Base-by-base conservation (phyloP, 2,797 vertebrate genomes). In the Lutjanus campechanus region DNA sequence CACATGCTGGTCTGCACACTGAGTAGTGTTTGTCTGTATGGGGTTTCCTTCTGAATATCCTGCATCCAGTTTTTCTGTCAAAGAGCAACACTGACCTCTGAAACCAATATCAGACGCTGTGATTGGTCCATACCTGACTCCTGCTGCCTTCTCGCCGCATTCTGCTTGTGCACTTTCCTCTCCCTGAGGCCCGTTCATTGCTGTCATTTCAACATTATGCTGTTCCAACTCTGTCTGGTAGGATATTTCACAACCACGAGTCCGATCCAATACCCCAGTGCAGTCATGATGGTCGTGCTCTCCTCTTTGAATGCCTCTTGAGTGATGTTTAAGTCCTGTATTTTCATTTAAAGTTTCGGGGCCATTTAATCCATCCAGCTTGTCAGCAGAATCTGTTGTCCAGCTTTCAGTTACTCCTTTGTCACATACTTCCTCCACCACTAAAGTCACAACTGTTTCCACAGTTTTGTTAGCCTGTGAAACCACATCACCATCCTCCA, bases 191-290 rank as follows among this genome's bases (percentile, higher is more conserved):
- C 51, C 36, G 7, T 65, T 85, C 76, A 56, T 50, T 4, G 20
- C 78, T 53, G 70, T 77, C 50, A 69, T 86, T 85, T 91, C 84
- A 58, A 76, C 75, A 77, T 84, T 36, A 10, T 49, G 69, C 65
- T 75, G 77, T 63, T 85, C 85, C 73, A 79, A 49, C 56, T 56
- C 58, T 70, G 83, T 90, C 88, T 93, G 91, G 76, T 76, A 46
- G 69, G 81, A 59, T 73, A 71, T 86, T 90, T 91, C 84, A 84
- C 85, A 74, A 84, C 61, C 66, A 13, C n/a, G 11, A 65, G 49
- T 41, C 70, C 73, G 76, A 81, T 88, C 89, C 85, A 71, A 55
- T 50, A 47, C 29, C 76, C 65, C 67, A 43, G 47, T 25, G 36
- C 51, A 61, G 65, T 47, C 46, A 44, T 75, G 54, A 53, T 50